Evolutionary conservation across 2,113 vertebrate genomes (phyloP).

Genomic region (Leucosticte australis): DNA sequence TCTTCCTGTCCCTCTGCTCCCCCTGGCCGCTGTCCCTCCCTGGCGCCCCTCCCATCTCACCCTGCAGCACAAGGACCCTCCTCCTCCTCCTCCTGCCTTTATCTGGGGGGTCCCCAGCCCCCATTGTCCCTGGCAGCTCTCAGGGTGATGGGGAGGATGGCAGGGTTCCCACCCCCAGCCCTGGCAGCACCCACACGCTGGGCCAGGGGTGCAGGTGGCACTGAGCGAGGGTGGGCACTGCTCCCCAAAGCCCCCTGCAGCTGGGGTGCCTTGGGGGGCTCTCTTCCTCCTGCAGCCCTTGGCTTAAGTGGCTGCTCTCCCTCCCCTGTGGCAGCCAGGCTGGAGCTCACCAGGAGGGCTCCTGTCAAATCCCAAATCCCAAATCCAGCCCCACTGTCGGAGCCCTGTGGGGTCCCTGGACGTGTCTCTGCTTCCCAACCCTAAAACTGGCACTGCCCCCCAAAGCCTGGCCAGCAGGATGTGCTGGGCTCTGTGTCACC

Average conservation of each 20-base stretch:
- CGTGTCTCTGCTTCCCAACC: fast-evolving
- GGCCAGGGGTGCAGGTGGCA: fast-evolving
- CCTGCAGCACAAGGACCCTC: not conserved
- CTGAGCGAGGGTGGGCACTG: fast-evolving
- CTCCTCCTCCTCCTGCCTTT: not conserved
- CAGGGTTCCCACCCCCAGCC: not conserved
- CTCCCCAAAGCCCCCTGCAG: not conserved
- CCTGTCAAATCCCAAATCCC: not conserved
- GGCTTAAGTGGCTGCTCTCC: not conserved
- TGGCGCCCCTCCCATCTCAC: fast-evolving
- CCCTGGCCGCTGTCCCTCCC: not conserved
- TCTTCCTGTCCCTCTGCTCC: not conserved
- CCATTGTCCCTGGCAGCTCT: fast-evolving
- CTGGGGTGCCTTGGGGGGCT: fast-evolving
- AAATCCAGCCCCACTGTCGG: not conserved
- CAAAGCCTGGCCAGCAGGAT: not conserved
- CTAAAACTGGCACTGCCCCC: fast-evolving
- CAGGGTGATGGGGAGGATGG: not conserved
- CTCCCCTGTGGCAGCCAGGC: not conserved
- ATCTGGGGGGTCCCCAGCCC: not conserved
- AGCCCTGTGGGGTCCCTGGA: not conserved
- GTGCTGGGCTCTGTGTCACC: fast-evolving
- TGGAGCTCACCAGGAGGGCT: not conserved
- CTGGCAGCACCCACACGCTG: fast-evolving
- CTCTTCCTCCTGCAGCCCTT: not conserved